A percentile compares a stretch with the other conserved stretches of the same genome.
Conservation (phyloP, 2,113 vertebrate species). For the Siniperca chuatsi region DNA sequence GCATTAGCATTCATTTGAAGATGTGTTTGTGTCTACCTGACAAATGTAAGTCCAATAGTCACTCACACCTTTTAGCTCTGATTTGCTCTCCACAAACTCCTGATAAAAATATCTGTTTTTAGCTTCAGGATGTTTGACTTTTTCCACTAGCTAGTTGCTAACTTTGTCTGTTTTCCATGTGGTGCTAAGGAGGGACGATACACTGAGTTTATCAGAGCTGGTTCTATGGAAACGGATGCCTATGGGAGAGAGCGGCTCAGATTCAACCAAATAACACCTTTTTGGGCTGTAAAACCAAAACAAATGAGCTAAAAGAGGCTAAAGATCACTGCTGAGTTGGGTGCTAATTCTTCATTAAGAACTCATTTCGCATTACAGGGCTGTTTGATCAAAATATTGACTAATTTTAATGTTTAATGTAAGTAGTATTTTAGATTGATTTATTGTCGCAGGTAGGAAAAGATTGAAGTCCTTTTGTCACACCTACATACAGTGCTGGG, state of each 20-base stretch:
- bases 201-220: not conserved
- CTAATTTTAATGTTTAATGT: not conserved
- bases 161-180: not conserved
- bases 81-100: not conserved
- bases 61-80: not conserved
- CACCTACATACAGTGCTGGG: no score
- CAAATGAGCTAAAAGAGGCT: not conserved
- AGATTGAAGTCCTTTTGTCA: not conserved
- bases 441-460: not conserved
- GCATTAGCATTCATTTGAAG: not conserved
- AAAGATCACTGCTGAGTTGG: not conserved
- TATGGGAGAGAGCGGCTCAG: not conserved
- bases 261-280: not conserved
- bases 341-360: not conserved
- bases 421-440: not conserved
- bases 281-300: not conserved
- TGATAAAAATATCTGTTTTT: not conserved
- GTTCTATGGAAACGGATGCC: not conserved
- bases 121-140: not conserved
- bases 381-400: not conserved
- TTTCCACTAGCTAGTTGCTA: not conserved
- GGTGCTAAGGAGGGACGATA: not conserved
- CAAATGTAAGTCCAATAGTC: not conserved
- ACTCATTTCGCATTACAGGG: not conserved
- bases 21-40: not conserved